phyloP scores from a whole-genome alignment of 2,888 invertebrate species.

The Drosophila neotestacea region DNA sequence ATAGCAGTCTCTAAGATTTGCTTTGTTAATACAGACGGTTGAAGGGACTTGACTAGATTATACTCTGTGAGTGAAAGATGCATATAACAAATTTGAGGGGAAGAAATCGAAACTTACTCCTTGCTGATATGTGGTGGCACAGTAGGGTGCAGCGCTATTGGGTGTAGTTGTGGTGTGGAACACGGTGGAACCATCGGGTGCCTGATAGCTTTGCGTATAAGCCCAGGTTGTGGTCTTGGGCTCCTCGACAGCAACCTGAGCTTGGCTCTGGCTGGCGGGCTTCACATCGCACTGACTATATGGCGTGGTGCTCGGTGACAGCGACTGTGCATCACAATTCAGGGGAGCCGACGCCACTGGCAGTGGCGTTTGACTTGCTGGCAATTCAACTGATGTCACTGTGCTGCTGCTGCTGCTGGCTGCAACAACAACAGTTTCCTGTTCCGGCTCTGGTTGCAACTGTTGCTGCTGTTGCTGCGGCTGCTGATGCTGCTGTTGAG shows the following conservation, averaged over 20 bases:
- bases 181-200: constrained; percentile 83
- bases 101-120: constrained; percentile 73
- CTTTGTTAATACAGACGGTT: too few species aligned
- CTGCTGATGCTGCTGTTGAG: constrained; percentile 29
- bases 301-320: constrained; percentile 83
- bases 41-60: too few species aligned
- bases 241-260: constrained; percentile 64
- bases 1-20: too few species aligned
- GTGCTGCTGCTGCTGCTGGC: constrained; percentile 41
- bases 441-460: constrained; percentile 22
- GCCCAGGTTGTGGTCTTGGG: constrained; percentile 82
- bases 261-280: constrained; percentile 62
- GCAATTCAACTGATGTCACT: constrained; percentile 40
- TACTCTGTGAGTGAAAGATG: too few species aligned
- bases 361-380: constrained; percentile 70
- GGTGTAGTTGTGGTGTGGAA: constrained; percentile 82
- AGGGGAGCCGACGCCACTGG: constrained; percentile 49
- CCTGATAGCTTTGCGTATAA: constrained; percentile 84
- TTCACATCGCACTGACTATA: constrained; percentile 79
- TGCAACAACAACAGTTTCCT: constrained; percentile 36
- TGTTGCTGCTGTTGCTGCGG: constrained; percentile 26
- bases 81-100: too few species aligned
- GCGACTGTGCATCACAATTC: constrained; percentile 78
- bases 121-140: constrained; percentile 85
- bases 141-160: constrained; percentile 81